Percentiles rank a stretch among this genome's conserved stretches.
phyloP scores from a whole-genome alignment of 2,797 vertebrate species.

The Microhierax caerulescens region DNA sequence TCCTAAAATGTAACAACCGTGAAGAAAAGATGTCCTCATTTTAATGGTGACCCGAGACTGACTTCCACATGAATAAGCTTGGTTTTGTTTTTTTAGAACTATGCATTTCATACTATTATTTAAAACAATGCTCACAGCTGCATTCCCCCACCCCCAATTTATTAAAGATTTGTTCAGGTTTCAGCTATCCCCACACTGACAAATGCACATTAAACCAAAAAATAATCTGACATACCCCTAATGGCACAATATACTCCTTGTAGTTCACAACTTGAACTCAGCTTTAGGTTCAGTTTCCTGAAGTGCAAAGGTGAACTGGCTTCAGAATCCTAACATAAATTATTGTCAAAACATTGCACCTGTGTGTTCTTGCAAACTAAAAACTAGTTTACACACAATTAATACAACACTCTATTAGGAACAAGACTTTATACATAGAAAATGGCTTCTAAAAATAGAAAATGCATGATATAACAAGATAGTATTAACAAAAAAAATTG shows the following conservation, averaged over 20 bases:
- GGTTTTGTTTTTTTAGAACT: not conserved
- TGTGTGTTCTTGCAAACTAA: not conserved
- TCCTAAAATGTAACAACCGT: conserved; percentile 26
- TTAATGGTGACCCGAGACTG: not conserved
- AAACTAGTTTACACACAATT: not conserved
- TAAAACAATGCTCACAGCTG: not conserved
- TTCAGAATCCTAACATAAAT: not conserved
- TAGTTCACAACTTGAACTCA: not conserved
- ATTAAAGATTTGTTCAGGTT: not conserved
- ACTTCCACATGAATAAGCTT: conserved; percentile 9
- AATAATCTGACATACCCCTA: not conserved
- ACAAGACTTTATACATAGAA: not conserved
- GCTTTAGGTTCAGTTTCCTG: not conserved
- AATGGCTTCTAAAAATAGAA: not conserved
- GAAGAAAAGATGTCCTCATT: conserved; percentile 16
- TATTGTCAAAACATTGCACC: not conserved
- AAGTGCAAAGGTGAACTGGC: not conserved
- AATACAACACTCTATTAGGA: not conserved
- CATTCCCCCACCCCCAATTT: not conserved
- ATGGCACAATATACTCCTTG: not conserved
- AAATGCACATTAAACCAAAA: not conserved
- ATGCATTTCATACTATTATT: not conserved
- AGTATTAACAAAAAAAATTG: not conserved
- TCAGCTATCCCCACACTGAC: not conserved
- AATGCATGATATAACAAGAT: not conserved